phyloP scores from a whole-genome alignment of 2,797 vertebrate genomes.

The Sparidentex hasta region DNA sequence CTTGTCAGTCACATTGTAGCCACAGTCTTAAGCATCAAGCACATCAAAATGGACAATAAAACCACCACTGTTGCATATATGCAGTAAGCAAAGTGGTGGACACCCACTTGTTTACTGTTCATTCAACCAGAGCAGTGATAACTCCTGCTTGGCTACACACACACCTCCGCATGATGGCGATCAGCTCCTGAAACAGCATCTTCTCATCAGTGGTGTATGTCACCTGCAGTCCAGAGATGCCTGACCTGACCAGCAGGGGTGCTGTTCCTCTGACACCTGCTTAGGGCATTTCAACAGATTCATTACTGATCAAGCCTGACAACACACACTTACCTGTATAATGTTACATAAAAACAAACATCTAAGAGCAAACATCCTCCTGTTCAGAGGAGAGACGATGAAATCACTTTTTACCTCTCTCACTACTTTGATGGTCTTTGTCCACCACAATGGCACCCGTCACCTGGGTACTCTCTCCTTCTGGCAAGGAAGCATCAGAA shows the following conservation, averaged over 20 bases:
- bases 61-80: background rate
- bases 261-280: conserved; percentile 88
- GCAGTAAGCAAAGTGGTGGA: too few species aligned
- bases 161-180: conserved; percentile 91
- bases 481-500: conserved; percentile 88
- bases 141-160: conserved; percentile 18
- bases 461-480: conserved; percentile 85
- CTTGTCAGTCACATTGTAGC: too few species aligned
- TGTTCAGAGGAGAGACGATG: background rate
- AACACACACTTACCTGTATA: background rate
- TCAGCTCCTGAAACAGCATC: conserved; percentile 93
- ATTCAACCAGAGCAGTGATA: background rate
- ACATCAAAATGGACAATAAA: too few species aligned
- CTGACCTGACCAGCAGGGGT: conserved; percentile 95
- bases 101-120: background rate
- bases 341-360: background rate
- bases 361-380: background rate
- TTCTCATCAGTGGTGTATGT: conserved; percentile 93
- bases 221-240: conserved; percentile 93
- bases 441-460: conserved; percentile 93
- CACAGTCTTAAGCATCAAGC: too few species aligned
- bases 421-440: conserved; percentile 82
- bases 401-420: conserved; percentile 82
- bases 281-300: conserved; percentile 36
- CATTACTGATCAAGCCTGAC: background rate